These are phyloP conservation scores for Hybos culiciformis DNA, from an alignment of 2,888 invertebrate genomes.

Conservation along the genomic window DNA sequence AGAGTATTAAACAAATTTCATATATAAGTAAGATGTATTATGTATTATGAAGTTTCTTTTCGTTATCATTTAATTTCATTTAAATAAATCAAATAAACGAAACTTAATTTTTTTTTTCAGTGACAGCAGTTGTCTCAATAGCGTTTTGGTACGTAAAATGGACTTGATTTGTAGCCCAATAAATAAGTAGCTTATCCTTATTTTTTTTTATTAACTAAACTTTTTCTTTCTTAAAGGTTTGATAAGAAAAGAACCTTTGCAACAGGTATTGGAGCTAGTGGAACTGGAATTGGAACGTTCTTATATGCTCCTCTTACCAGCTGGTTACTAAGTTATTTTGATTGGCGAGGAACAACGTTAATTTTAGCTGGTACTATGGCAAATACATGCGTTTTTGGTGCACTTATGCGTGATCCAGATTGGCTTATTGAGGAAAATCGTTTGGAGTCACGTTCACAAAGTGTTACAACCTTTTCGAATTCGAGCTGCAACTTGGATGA, in stretches of 20 bases:
- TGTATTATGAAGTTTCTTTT: too few species aligned
- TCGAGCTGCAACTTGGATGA: slow-evolving; percentile 35
- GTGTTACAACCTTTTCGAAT: slow-evolving; percentile 35
- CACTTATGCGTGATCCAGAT: slow-evolving; percentile 76
- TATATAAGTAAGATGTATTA: too few species aligned
- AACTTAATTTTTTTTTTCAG: too few species aligned
- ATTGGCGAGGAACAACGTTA: slow-evolving; percentile 74
- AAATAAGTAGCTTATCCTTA: too few species aligned
- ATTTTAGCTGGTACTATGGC: slow-evolving; percentile 72
- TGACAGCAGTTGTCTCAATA: too few species aligned
- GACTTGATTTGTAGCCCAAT: too few species aligned
- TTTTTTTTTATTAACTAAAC: slow-evolving; percentile 81
- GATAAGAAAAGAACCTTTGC: slow-evolving; percentile 76
- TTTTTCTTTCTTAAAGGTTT: slow-evolving; percentile 86
- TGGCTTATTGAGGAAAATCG: slow-evolving; percentile 45
- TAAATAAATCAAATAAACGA: too few species aligned
- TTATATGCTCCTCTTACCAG: slow-evolving; percentile 76
- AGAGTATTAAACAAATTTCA: too few species aligned
- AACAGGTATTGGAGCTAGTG: slow-evolving; percentile 75
- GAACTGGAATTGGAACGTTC: slow-evolving; percentile 81
- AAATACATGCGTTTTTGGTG: slow-evolving; percentile 73
- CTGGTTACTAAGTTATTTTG: slow-evolving; percentile 54
- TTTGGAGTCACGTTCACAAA: slow-evolving; percentile 34
- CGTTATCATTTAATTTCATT: too few species aligned
- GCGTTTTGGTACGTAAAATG: too few species aligned